Evolutionary conservation across 37 sponge, comb jelly and placozoan genomes (phyloP).

Genomic region (Halichondria panicea): DNA sequence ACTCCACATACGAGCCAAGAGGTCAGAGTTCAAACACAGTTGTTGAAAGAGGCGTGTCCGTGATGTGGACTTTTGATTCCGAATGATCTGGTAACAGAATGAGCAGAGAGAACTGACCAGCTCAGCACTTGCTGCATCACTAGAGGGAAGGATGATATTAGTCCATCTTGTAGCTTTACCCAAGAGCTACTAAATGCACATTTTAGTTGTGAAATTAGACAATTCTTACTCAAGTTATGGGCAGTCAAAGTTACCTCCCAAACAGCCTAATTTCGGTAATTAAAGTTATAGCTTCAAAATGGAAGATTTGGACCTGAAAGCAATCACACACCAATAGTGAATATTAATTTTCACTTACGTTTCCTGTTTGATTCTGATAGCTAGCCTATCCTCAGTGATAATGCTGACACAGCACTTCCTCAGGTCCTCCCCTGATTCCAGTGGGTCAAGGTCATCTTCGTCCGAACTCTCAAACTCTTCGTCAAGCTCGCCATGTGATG

Average conservation of each 20-base stretch:
- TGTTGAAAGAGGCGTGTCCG: conserved; percentile 10
- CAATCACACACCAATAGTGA: too few species aligned
- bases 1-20: conserved; percentile 19
- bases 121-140: not conserved
- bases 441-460: not conserved
- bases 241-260: too few species aligned
- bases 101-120: conserved; percentile 10
- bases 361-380: not conserved
- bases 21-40: conserved; percentile 12
- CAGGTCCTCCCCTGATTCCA: conserved; percentile 6
- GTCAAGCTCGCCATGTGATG: conserved; percentile 1
- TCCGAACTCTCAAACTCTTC: not conserved
- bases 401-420: conserved; percentile 3
- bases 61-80: not conserved
- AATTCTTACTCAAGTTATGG: too few species aligned
- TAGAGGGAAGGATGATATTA: not conserved
- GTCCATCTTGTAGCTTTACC: too few species aligned
- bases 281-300: too few species aligned
- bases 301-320: too few species aligned
- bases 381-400: not conserved
- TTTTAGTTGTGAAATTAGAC: too few species aligned
- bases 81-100: conserved; percentile 37
- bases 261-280: too few species aligned
- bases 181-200: too few species aligned
- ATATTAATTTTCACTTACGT: conserved; percentile 10